These are phyloP conservation scores for Cricetomys ansorgei DNA, from an alignment of 2,113 vertebrate species.

Conservation along the genomic window DNA sequence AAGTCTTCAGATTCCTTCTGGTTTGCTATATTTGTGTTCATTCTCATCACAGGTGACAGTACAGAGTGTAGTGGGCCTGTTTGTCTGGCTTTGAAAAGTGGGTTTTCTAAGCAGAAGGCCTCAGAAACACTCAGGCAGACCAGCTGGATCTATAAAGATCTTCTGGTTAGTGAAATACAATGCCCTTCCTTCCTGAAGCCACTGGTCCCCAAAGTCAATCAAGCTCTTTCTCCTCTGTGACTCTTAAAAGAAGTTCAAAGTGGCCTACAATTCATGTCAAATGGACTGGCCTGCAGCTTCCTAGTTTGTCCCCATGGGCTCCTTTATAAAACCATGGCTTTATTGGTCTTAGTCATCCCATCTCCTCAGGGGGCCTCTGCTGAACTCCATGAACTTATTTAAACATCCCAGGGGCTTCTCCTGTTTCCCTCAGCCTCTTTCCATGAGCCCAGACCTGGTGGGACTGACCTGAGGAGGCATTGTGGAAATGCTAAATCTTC, in stretches of 20 bases:
- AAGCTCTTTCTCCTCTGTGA: constrained; percentile 84
- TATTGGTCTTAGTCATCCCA: constrained; percentile 79
- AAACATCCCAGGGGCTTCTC: constrained; percentile 77
- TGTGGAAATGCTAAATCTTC: constrained; percentile 42
- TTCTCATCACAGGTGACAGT: background rate
- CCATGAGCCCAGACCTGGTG: background rate
- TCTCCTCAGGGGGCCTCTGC: constrained; percentile 73
- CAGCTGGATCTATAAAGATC: constrained; percentile 79
- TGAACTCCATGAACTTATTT: constrained; percentile 83
- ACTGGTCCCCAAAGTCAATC: constrained; percentile 68
- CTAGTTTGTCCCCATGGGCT: constrained; percentile 78
- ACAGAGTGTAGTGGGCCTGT: background rate
- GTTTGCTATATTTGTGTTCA: background rate
- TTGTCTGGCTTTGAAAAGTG: background rate
- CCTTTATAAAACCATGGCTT: constrained; percentile 79
- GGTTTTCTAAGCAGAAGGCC: rapidly evolving
- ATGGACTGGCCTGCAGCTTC: constrained; percentile 79
- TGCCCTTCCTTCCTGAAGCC: constrained; percentile 85
- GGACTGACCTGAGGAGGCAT: background rate
- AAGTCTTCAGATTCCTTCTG: constrained; percentile 13
- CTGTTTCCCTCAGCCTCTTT: constrained; percentile 65
- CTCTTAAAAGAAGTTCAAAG: constrained; percentile 87
- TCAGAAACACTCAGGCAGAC: constrained; percentile 37
- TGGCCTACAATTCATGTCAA: constrained; percentile 86
- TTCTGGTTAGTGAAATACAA: constrained; percentile 82